Evolutionary conservation across 1,140 invertebrate genomes (phyloP).

Genomic region (Caenorhabditis briggsae): DNA sequence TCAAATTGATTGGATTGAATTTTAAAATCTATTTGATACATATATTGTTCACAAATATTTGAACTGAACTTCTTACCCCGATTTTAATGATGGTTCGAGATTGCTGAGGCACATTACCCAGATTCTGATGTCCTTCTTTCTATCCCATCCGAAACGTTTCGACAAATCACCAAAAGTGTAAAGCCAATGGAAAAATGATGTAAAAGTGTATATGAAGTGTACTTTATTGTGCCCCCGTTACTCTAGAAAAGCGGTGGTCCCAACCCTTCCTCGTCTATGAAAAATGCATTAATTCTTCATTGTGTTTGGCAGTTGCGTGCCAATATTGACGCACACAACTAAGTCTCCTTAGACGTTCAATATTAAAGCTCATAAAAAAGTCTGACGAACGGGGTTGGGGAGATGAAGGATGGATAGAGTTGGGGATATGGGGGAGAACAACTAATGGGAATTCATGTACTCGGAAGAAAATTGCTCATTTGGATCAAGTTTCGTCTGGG

Average conservation of each 20-base stretch:
- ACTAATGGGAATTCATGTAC: not conserved
- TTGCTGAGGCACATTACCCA: too few relatives aligned
- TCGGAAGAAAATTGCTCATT: not conserved
- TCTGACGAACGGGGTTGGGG: conserved; percentile 32
- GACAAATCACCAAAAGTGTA: conserved; percentile 23
- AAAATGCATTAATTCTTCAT: conserved; percentile 54
- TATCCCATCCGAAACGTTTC: not conserved
- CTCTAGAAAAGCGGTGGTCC: not conserved
- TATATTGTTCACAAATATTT: too few relatives aligned
- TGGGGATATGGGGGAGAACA: not conserved
- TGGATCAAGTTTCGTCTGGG: not conserved
- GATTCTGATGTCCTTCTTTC: not conserved
- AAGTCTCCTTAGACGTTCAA: not conserved
- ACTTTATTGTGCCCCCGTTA: not conserved
- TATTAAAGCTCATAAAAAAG: conserved; percentile 53
- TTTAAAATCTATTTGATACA: too few relatives aligned
- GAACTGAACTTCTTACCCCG: too few relatives aligned
- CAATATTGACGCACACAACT: conserved; percentile 38
- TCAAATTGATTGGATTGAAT: too few relatives aligned
- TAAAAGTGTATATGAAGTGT: conserved; percentile 23
- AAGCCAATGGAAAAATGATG: conserved; percentile 32
- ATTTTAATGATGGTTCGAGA: too few relatives aligned
- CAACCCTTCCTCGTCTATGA: conserved; percentile 5
- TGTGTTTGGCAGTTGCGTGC: conserved; percentile 37
- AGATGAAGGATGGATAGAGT: not conserved